These are phyloP conservation scores for Mormoops blainvillei DNA, from an alignment of 2,113 vertebrate species.

Conservation along the genomic window DNA sequence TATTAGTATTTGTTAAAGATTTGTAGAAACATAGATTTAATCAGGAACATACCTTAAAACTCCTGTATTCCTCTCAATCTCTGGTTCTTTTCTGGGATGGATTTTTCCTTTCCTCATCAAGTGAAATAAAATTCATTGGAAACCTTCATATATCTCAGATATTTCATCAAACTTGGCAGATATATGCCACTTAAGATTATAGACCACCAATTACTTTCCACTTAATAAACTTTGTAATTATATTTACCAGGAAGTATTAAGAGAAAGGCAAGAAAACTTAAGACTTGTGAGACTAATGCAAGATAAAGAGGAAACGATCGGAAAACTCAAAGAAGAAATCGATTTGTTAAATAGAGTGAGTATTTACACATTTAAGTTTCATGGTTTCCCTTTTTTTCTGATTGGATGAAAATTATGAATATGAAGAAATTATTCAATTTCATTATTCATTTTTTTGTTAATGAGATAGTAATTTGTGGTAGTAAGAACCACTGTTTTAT, in stretches of 20 bases:
- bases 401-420: background rate
- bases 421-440: background rate
- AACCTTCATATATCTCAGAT: background rate
- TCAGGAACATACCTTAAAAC: background rate
- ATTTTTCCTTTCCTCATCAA: background rate
- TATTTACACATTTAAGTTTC: background rate
- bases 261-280: slow-evolving; percentile 90
- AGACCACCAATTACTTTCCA: background rate
- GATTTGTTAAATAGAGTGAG: slow-evolving; percentile 97
- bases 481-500: background rate
- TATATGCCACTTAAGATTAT: background rate
- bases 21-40: background rate
- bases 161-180: background rate
- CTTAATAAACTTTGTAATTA: slow-evolving; percentile 50
- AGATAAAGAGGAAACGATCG: slow-evolving; percentile 94
- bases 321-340: slow-evolving; percentile 95
- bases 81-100: background rate
- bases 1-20: slow-evolving; percentile 25
- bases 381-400: background rate
- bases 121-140: background rate
- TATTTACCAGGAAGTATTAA: slow-evolving; percentile 86
- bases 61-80: background rate
- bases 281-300: slow-evolving; percentile 87
- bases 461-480: background rate
- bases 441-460: background rate